Conservation (phyloP, 2,797 vertebrate species). For the Neosilurus mollespiculum region DNA sequence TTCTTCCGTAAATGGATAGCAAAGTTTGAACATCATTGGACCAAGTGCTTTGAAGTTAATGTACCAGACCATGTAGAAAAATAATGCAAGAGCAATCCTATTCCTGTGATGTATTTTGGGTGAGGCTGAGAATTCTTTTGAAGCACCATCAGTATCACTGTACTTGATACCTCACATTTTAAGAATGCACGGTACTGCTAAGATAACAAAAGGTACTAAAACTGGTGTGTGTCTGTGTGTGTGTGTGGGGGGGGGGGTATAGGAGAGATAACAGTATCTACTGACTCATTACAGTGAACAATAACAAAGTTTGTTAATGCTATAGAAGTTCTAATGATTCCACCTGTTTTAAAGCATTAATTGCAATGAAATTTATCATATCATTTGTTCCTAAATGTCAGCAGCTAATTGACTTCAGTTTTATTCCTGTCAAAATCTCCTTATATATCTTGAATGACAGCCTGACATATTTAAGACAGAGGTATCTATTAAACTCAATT, state of each 20-base stretch:
- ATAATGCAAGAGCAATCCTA: no score
- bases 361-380: neutral
- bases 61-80: no score
- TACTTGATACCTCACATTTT: conserved; percentile 1
- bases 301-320: neutral
- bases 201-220: neutral
- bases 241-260: no score
- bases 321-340: neutral
- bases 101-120: no score
- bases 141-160: neutral
- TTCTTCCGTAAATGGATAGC: no score
- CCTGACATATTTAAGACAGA: neutral
- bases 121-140: no score
- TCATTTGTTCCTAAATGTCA: neutral
- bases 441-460: neutral
- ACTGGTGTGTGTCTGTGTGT: neutral
- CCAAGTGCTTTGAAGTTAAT: no score
- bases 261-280: neutral
- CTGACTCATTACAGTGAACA: neutral
- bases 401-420: neutral
- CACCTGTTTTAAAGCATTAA: neutral
- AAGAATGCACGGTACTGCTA: neutral
- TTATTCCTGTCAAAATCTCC: neutral
- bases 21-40: no score
- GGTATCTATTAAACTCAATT: neutral